phyloP scores from a whole-genome alignment of 2,113 vertebrate species.

The Pycnonotus jocosus region DNA sequence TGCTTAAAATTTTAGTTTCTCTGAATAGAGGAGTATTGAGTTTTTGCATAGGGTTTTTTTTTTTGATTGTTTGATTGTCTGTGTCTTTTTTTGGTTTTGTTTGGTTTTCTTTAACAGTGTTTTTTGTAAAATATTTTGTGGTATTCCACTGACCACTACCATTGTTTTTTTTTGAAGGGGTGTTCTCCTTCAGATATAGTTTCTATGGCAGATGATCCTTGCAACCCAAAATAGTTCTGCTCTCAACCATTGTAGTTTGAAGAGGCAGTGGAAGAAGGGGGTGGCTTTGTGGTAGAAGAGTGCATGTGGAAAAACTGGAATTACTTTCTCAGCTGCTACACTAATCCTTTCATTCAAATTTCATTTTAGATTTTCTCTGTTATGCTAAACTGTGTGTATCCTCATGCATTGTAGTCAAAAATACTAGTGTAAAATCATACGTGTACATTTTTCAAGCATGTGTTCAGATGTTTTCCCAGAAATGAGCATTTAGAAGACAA shows the following conservation, averaged over 20 bases:
- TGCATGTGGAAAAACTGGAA: not conserved
- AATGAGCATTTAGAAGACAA: not conserved
- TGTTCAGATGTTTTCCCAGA: not conserved
- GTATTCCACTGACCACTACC: not conserved
- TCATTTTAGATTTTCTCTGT: not conserved
- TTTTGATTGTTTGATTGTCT: not conserved
- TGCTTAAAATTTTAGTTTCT: not conserved
- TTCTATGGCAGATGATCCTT: not conserved
- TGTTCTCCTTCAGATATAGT: not conserved
- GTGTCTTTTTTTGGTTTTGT: not conserved
- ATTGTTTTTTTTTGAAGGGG: not conserved
- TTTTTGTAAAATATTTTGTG: not conserved
- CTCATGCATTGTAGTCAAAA: not conserved
- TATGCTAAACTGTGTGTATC: not conserved
- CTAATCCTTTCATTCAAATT: not conserved
- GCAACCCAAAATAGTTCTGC: not conserved
- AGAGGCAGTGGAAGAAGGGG: not conserved
- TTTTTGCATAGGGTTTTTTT: rapidly evolving
- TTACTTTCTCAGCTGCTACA: not conserved
- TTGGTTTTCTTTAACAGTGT: not conserved
- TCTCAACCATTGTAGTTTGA: not conserved
- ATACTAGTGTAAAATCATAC: not conserved
- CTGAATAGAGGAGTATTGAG: not conserved
- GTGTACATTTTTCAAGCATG: not conserved
- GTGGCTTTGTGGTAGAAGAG: not conserved